phyloP scores from a whole-genome alignment of 2,888 invertebrate species.

The Trichogramma evanescens region DNA sequence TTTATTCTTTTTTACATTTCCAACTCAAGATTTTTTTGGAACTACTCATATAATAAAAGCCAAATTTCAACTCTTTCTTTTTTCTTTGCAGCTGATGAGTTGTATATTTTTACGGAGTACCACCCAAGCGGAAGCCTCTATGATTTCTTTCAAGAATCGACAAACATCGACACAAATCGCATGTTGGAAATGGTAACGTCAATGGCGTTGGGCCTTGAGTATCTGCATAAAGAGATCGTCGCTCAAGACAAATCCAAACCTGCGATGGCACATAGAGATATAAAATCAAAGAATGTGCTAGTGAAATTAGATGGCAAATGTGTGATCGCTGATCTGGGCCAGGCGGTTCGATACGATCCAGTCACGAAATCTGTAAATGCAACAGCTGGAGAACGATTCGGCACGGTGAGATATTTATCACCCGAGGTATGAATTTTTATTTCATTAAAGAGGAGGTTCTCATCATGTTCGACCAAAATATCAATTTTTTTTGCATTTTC shows the following conservation, averaged over 20 bases:
- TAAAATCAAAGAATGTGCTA: slow-evolving; percentile 95
- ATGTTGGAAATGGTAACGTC: slow-evolving; percentile 88
- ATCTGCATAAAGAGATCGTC: slow-evolving; percentile 96
- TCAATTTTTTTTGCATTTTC: slow-evolving; percentile 22
- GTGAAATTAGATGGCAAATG: slow-evolving; percentile 92
- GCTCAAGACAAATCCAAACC: slow-evolving; percentile 79
- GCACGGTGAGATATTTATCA: slow-evolving; percentile 96
- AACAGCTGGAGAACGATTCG: slow-evolving; percentile 59
- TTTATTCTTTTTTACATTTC: neutral
- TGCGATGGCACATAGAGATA: slow-evolving; percentile 95
- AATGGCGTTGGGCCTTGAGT: slow-evolving; percentile 89
- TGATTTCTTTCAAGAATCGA: too few relatives aligned
- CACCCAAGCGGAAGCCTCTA: too few relatives aligned
- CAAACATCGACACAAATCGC: slow-evolving; percentile 67
- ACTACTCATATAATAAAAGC: neutral
- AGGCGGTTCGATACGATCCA: slow-evolving; percentile 91
- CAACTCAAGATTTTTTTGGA: neutral
- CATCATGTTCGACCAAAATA: too few relatives aligned
- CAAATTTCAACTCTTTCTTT: neutral
- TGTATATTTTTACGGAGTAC: too few relatives aligned
- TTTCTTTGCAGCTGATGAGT: slow-evolving; percentile 28
- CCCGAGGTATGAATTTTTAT: slow-evolving; percentile 64
- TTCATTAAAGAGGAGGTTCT: too few relatives aligned
- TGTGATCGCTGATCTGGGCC: slow-evolving; percentile 93
- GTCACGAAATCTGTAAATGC: slow-evolving; percentile 87